Conservation (phyloP, 92 coral and sea anemone genomes). For the Siderastrea siderea region DNA sequence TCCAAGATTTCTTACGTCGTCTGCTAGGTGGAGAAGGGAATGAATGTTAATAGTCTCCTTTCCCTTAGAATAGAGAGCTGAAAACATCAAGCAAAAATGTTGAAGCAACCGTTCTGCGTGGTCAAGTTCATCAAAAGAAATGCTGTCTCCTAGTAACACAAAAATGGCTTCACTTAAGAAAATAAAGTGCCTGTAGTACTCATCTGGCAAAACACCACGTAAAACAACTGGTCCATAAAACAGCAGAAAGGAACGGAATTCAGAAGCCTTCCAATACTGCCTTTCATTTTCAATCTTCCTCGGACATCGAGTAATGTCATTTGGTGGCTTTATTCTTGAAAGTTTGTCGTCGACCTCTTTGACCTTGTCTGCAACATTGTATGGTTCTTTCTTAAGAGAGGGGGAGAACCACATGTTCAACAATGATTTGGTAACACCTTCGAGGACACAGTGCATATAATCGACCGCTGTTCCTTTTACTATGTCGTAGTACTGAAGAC, state of each 20-base stretch:
- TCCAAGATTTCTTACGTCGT: slow-evolving; percentile 36
- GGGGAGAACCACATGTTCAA: slow-evolving; percentile 55
- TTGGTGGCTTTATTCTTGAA: slow-evolving; percentile 14
- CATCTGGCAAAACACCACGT: slow-evolving; percentile 24
- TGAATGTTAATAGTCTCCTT: slow-evolving; percentile 43
- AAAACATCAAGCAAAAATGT: slow-evolving; percentile 51
- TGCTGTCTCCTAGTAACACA: slow-evolving; percentile 19
- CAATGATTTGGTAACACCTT: slow-evolving; percentile 52
- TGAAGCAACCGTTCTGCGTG: slow-evolving; percentile 47
- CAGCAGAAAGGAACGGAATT: slow-evolving; percentile 62
- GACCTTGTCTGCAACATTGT: slow-evolving; percentile 2
- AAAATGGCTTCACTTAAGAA: slow-evolving; percentile 37
- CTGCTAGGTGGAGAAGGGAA: slow-evolving; percentile 28
- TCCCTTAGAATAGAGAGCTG: slow-evolving; percentile 15
- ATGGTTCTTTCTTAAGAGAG: background rate
- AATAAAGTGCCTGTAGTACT: slow-evolving; percentile 55
- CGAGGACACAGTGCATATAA: slow-evolving; percentile 68
- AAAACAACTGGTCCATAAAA: slow-evolving; percentile 43
- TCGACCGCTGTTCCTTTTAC: slow-evolving; percentile 64
- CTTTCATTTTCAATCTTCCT: slow-evolving; percentile 9
- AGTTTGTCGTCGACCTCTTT: slow-evolving; percentile 33
- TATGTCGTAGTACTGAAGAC: slow-evolving; percentile 47
- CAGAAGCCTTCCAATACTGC: slow-evolving; percentile 57
- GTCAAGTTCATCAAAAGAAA: slow-evolving; percentile 17
- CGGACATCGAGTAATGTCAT: slow-evolving; percentile 18